These are phyloP conservation scores for Dendroctonus valens DNA, from an alignment of 1,140 invertebrate genomes.

Conservation along the genomic window DNA sequence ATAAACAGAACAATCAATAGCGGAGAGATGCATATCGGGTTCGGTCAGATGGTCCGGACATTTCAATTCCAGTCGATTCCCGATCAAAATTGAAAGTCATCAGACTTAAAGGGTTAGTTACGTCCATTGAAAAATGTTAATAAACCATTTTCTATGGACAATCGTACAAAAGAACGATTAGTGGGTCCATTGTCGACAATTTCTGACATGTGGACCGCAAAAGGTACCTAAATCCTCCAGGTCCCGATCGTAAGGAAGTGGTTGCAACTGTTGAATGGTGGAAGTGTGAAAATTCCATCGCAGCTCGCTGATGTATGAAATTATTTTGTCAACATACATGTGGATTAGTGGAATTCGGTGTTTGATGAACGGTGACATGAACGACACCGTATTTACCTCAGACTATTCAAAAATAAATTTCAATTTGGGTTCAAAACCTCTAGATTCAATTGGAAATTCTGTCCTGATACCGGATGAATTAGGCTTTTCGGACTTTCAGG, in stretches of 20 bases:
- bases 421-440: too few relatives aligned
- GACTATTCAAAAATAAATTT: too few relatives aligned
- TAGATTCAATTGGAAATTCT: too few relatives aligned
- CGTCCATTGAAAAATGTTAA: constrained; percentile 6
- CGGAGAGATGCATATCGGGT: constrained; percentile 19
- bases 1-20: constrained; percentile 23
- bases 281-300: constrained; percentile 21
- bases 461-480: too few relatives aligned
- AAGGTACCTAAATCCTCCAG: constrained; percentile 1
- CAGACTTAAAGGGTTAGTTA: constrained; percentile 25
- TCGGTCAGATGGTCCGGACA: constrained; percentile 3
- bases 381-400: too few relatives aligned
- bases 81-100: constrained; percentile 24
- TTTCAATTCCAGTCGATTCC: constrained; percentile 16
- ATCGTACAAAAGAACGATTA: constrained; percentile 29
- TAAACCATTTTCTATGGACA: constrained; percentile 17
- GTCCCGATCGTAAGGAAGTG: too few relatives aligned
- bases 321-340: constrained; percentile 26
- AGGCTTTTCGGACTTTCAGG: too few relatives aligned
- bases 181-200: constrained; percentile 17
- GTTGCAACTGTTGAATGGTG: neutral
- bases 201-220: constrained; percentile 25
- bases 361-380: neutral
- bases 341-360: neutral
- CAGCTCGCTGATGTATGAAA: constrained; percentile 24